These are phyloP conservation scores for Chaenogobius annularis DNA, from an alignment of 2,113 vertebrate genomes.

Conservation along the genomic window DNA sequence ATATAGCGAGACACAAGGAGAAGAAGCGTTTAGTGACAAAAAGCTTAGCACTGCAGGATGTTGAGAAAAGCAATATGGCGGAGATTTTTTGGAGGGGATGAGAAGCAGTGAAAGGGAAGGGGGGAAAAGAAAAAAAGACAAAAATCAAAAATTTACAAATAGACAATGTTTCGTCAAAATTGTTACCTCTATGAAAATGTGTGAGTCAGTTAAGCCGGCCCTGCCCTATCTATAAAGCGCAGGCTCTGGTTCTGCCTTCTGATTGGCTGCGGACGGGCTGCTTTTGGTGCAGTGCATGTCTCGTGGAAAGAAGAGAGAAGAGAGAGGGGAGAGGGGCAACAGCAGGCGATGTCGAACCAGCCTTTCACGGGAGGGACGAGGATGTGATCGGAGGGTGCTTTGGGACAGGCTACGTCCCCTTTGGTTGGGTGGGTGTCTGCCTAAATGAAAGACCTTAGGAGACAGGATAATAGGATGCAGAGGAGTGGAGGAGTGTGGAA, in stretches of 20 bases:
- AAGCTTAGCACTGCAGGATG: constrained; percentile 51
- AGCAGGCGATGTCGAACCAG: constrained; percentile 23
- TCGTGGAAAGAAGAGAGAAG: background rate
- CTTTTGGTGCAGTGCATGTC: constrained; percentile 46
- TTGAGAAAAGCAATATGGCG: constrained; percentile 14
- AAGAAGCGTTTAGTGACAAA: constrained; percentile 15
- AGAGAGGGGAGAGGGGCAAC: background rate
- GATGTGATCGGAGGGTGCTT: constrained; percentile 35
- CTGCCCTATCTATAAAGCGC: background rate
- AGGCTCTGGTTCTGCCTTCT: constrained; percentile 1
- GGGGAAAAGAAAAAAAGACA: constrained; percentile 47
- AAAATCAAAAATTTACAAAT: constrained; percentile 50
- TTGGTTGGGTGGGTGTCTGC: background rate
- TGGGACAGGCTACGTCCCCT: constrained; percentile 36
- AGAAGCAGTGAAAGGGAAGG: constrained; percentile 47
- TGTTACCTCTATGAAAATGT: constrained; percentile 20
- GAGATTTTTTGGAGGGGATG: constrained; percentile 14
- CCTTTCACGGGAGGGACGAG: constrained; percentile 26
- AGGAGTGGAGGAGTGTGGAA: background rate
- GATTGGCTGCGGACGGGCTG: constrained; percentile 41
- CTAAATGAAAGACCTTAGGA: background rate
- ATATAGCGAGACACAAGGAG: constrained; percentile 9
- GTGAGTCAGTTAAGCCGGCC: constrained; percentile 5
- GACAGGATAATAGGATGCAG: constrained; percentile 6
- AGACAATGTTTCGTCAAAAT: constrained; percentile 55